Base-by-base conservation (phyloP, 2,113 vertebrate species). In the Sinocyclocheilus anophthalmus region DNA sequence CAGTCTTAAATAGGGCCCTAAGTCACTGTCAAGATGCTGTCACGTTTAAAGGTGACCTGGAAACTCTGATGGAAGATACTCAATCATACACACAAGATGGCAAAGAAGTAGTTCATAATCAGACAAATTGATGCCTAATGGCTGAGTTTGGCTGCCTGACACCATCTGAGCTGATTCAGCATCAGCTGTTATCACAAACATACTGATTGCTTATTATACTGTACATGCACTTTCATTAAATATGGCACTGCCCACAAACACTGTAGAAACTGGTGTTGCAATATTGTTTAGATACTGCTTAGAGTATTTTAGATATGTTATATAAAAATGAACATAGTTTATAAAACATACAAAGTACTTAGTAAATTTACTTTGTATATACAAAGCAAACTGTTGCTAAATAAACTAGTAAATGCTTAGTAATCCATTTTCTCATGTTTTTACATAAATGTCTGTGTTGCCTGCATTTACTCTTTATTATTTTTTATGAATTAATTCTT, bases 91-190 rank as follows among this genome's bases (percentile, higher is more conserved):
- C 57, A 81, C 24, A 30, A 70, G 67, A 70, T 70, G 67, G 6
- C 30, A 37, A 70, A 37, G 30, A 70, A 70, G 67, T 11, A 86
- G 70, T 76, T 83, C 63, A n/a, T 33, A 61, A 75, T 83, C n/a
- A 14, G 80, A 75, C 24, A 67, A 73, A 63, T 26, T 81, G 61
- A 50, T 80, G 76, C 26, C 65, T 73, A 24, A 33, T 61, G 65
- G 42, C 76, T 33, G 22, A 22, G 72, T 57, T 61, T 57, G 30
- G 69, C 18, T 45, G 18, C 63, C 48, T 8, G 39, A 50, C 45
- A 76, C 16, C 16, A 39, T 45, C 10, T 24, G 13, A 39, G 16
- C 65, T 30, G 9, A 63, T 18, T 37, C 59, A 63, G 20, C 61
- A 65, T 9, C 57, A 65, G 11, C 10, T 48, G 69, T 75, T n/a